Evolutionary conservation across 2,888 invertebrate genomes (phyloP).

Genomic region (Cheilosia variabilis): DNA sequence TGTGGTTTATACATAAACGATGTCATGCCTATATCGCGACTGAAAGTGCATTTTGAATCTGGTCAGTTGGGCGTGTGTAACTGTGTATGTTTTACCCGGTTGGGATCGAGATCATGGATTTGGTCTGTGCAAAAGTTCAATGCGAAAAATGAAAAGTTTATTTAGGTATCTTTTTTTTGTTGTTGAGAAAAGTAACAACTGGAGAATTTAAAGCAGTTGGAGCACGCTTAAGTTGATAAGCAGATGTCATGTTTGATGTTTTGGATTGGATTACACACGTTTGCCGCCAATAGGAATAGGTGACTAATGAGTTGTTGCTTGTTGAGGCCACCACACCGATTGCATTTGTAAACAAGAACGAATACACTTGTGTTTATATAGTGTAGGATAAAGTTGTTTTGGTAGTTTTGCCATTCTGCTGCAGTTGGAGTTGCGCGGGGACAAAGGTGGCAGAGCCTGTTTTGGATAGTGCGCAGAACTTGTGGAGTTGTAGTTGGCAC

Average conservation of each 20-base stretch:
- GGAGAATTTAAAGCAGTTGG: too few relatives aligned
- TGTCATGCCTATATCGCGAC: neutral
- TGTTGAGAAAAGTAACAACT: neutral
- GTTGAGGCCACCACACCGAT: too few relatives aligned
- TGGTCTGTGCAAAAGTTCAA: conserved; percentile 56
- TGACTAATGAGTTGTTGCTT: neutral
- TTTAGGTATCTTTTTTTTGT: neutral
- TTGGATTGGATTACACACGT: conserved; percentile 5
- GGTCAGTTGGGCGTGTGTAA: conserved; percentile 9
- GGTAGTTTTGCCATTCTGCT: conserved; percentile 4
- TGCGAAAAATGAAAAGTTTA: conserved; percentile 52
- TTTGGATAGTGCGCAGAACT: conserved; percentile 53
- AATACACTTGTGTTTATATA: too few relatives aligned
- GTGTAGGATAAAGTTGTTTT: neutral
- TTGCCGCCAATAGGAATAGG: conserved; percentile 20
- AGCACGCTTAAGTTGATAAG: neutral
- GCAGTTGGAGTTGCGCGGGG: conserved; percentile 19
- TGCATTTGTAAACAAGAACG: too few relatives aligned
- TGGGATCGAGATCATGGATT: conserved; percentile 15
- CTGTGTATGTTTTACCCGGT: conserved; percentile 36
- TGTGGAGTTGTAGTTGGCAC: conserved; percentile 6
- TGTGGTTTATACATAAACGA: conserved; percentile 9
- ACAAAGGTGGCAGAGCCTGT: conserved; percentile 69
- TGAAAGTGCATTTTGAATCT: conserved; percentile 46
- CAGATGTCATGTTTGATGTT: conserved; percentile 3